Base-by-base conservation (phyloP, 2,797 vertebrate genomes). In the Enteromius afrohamiltoni region DNA sequence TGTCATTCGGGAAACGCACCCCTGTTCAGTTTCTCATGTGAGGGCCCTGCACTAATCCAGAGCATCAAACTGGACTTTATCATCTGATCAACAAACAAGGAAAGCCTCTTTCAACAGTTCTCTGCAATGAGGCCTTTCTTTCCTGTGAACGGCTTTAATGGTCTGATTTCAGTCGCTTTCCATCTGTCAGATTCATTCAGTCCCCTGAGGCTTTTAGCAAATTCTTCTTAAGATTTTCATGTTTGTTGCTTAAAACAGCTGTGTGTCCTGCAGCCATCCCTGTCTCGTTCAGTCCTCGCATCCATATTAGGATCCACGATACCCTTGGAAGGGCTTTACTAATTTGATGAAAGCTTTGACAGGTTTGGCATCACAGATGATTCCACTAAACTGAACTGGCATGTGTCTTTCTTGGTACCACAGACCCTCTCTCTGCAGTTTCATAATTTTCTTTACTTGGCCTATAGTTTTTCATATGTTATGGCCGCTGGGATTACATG, bases 321-420 rank as follows among this genome's bases (percentile, higher is more conserved):
- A 74, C 47, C 19, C 69, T 17, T 1, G 26, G 42, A 71, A 34
- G 9, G 26, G 7, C 11, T 71, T 70, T 17, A 47, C 6, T 47
- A 23, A 49, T 29, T 73, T 62, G 60, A 62, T 29, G 23, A 62
- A 26, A 4, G 60, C 23, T 26, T 73, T 73, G 70, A 47, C 45
- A 21, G 47, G 45, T 51, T 37, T 9, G 19, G 29, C 71, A 21
- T 75, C 71, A 55, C 49, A 37, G 71, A 75, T n/a, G 49, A 75
- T 55, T 31, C 29, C 19, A 34, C 47, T 75, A 53, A 75, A 34
- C 2, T 37, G 4, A 34, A 34, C 29, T 55, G 49, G 49, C 47
- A 75, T 53, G 71, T 75, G 71, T 75, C 49, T 55, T 37, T 7
- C 49, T 21, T 75, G 10, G 19, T 55, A 34, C 19, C 29, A 34